These are phyloP conservation scores for Tinea trinotella DNA, from an alignment of 2,888 invertebrate genomes.

Conservation along the genomic window DNA sequence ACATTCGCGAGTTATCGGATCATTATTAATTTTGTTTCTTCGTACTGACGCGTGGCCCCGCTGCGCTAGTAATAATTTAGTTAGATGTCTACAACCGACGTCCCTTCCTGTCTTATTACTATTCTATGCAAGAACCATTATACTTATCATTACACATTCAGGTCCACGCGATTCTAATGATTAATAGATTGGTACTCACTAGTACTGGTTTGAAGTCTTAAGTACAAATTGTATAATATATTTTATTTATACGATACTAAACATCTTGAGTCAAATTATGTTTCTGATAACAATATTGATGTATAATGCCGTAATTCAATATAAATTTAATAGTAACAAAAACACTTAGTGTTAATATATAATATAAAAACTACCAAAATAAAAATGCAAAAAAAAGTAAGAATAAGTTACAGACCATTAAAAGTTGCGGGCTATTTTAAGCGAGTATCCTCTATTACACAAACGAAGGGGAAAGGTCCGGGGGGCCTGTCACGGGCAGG, in stretches of 20 bases:
- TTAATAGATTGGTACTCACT: background rate
- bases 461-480: slow-evolving; percentile 69
- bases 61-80: background rate
- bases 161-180: background rate
- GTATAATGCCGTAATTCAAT: no score
- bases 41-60: background rate
- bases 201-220: no score
- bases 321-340: no score
- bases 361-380: no score
- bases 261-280: no score
- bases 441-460: slow-evolving; percentile 60
- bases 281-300: no score
- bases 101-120: background rate
- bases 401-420: no score
- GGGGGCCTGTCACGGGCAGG: slow-evolving; percentile 38
- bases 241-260: no score
- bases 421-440: background rate
- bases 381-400: no score
- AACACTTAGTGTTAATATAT: no score
- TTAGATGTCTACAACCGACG: background rate
- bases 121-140: slow-evolving; percentile 12
- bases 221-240: no score
- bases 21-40: slow-evolving; percentile 29
- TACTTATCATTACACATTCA: background rate
- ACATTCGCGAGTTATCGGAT: slow-evolving; percentile 20